Evolutionary conservation across 2,888 invertebrate genomes (phyloP).

Genomic region (Limnephilus auricula): DNA sequence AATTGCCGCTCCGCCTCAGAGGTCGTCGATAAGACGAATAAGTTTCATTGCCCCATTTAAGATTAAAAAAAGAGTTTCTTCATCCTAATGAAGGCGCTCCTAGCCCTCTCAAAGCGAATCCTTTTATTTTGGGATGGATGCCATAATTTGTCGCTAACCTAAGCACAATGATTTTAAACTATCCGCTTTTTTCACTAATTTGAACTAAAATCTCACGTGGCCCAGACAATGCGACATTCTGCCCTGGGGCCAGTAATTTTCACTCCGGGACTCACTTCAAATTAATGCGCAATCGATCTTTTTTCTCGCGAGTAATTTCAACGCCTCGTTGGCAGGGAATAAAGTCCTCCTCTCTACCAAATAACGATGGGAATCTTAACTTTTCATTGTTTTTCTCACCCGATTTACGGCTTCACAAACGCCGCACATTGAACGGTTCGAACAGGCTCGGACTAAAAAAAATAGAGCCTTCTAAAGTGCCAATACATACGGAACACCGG

Average conservation of each 20-base stretch:
- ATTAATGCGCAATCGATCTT: neutral
- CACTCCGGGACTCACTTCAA: neutral
- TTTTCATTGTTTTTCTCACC: constrained; percentile 2
- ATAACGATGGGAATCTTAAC: neutral
- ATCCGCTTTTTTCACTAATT: neutral
- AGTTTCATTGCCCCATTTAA: neutral
- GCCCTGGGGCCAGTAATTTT: neutral
- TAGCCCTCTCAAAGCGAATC: neutral
- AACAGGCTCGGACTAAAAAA: neutral
- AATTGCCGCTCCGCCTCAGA: neutral
- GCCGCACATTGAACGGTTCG: neutral
- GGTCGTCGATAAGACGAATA: neutral
- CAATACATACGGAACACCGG: neutral
- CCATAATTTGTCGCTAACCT: neutral
- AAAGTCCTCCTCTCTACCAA: neutral
- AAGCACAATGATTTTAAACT: neutral
- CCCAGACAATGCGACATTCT: neutral
- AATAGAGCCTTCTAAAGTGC: neutral
- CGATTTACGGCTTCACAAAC: neutral
- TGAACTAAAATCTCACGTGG: neutral
- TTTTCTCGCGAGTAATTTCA: neutral
- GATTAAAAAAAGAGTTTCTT: neutral
- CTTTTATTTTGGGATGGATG: neutral
- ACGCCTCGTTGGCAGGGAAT: neutral
- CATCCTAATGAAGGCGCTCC: neutral